phyloP scores from a whole-genome alignment of 2,888 invertebrate genomes.

The Nomada lathburiana region DNA sequence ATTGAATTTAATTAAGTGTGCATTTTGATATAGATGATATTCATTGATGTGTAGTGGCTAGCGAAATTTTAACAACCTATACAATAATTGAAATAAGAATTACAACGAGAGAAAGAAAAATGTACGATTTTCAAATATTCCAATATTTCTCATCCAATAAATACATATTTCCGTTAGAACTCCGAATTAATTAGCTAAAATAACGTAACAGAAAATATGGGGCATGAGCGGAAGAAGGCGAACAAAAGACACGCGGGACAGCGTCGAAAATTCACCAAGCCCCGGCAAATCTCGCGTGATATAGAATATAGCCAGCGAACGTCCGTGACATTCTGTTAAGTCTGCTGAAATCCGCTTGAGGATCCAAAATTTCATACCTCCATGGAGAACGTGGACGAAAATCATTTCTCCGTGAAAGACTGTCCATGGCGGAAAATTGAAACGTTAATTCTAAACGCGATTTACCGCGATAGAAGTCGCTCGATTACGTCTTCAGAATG shows the following conservation, averaged over 20 bases:
- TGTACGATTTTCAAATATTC: no score
- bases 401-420: neutral
- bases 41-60: no score
- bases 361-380: neutral
- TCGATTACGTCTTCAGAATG: neutral
- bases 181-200: no score
- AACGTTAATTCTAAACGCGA: slow-evolving; percentile 5
- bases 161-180: no score
- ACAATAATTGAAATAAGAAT: no score
- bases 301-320: slow-evolving; percentile 2
- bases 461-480: neutral
- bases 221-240: neutral
- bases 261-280: slow-evolving; percentile 1
- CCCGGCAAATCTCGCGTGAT: neutral
- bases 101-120: no score
- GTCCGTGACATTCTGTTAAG: slow-evolving; percentile 29
- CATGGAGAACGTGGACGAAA: neutral
- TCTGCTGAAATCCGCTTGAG: neutral
- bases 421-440: neutral
- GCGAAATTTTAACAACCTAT: no score
- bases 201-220: no score
- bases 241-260: neutral
- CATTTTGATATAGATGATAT: no score
- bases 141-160: no score
- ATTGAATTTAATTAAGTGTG: no score